phyloP scores from a whole-genome alignment of 2,888 invertebrate genomes.

The Anarsia innoxiella region DNA sequence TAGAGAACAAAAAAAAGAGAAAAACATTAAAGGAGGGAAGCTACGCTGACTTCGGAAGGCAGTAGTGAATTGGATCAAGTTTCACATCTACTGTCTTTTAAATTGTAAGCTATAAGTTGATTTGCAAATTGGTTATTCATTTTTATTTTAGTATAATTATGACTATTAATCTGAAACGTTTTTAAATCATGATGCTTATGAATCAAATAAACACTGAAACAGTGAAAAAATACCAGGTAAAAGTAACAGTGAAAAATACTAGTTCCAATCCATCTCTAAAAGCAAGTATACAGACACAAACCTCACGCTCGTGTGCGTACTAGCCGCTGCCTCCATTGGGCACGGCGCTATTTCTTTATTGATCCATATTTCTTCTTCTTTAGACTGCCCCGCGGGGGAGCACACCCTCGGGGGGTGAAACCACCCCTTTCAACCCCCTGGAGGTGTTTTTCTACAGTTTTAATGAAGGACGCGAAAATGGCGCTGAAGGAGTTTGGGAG shows the following conservation, averaged over 20 bases:
- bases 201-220: too few species aligned
- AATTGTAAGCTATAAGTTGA: too few species aligned
- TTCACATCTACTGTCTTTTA: too few species aligned
- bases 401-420: constrained; percentile 20
- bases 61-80: too few species aligned
- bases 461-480: constrained; percentile 63
- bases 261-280: constrained; percentile 3
- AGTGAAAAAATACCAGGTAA: constrained; percentile 1
- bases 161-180: too few species aligned
- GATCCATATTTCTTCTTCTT: constrained; percentile 77
- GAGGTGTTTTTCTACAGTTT: constrained; percentile 73
- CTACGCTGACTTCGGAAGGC: too few species aligned
- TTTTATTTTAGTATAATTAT: too few species aligned
- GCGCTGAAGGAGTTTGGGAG: constrained; percentile 50
- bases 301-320: constrained; percentile 47
- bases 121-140: too few species aligned
- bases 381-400: constrained; percentile 53
- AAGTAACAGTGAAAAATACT: constrained; percentile 6
- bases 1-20: too few species aligned
- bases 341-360: constrained; percentile 74
- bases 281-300: constrained; percentile 27
- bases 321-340: constrained; percentile 69
- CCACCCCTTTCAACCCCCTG: constrained; percentile 30
- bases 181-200: too few species aligned
- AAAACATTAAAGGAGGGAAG: too few species aligned